phyloP scores from a whole-genome alignment of 2,888 invertebrate species.

The Rutpela maculata region DNA sequence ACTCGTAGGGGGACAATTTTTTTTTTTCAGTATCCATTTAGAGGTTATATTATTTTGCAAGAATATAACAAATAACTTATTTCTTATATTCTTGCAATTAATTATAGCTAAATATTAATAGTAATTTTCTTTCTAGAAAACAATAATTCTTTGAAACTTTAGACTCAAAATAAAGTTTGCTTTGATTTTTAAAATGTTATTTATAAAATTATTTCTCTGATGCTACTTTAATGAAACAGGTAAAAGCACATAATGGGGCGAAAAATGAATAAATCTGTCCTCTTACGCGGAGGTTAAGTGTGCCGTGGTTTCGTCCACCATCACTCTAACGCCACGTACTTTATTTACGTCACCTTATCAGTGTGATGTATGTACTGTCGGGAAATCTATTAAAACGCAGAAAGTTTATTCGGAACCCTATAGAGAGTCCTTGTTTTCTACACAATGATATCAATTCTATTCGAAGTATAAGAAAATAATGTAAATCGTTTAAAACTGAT shows the following conservation, averaged over 20 bases:
- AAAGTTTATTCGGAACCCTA: background rate
- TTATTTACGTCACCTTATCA: conserved; percentile 21
- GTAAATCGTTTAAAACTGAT: background rate
- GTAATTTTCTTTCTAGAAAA: no score
- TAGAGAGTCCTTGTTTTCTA: background rate
- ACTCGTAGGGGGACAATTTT: no score
- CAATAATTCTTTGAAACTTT: no score
- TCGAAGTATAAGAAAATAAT: background rate
- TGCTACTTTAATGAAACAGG: background rate
- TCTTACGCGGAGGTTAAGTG: background rate
- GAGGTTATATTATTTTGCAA: no score
- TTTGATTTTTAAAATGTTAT: no score
- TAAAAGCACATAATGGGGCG: background rate
- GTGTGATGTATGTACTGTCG: conserved; percentile 18
- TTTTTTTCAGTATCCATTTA: no score
- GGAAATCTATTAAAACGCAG: conserved; percentile 9
- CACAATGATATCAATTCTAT: background rate
- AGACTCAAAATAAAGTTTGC: no score
- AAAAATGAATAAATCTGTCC: conserved; percentile 1
- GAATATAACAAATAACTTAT: no score
- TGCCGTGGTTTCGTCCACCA: conserved; percentile 6
- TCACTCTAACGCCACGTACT: background rate
- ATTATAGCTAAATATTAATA: no score
- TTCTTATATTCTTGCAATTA: no score
- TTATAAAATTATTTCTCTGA: background rate